A percentile compares a stretch with the other conserved stretches of the same genome.
phyloP scores from a whole-genome alignment of 2,888 invertebrate genomes.

The Neria commutata region DNA sequence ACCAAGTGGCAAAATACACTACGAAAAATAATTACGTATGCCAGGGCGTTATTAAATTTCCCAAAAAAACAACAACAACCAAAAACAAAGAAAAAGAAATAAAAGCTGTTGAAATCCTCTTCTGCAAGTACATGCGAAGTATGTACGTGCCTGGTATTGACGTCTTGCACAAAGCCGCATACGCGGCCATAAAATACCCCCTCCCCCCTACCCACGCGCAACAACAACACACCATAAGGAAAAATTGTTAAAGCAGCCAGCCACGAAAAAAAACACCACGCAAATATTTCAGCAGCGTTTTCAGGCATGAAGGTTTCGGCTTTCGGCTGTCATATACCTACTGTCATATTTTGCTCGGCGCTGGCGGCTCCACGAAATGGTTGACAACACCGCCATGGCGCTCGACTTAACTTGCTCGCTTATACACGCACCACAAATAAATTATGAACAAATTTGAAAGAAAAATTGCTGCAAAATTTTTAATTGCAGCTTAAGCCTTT shows the following conservation, averaged over 20 bases:
- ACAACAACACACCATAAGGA: no score
- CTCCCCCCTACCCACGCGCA: no score
- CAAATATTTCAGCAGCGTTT: constrained; percentile 1
- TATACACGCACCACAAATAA: background rate
- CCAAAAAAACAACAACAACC: background rate
- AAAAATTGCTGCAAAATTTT: background rate
- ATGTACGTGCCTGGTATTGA: background rate
- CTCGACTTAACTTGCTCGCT: background rate
- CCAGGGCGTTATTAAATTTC: background rate
- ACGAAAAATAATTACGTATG: background rate
- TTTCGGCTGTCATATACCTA: background rate
- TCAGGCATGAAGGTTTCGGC: constrained; percentile 7
- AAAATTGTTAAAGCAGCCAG: no score
- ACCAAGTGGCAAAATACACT: no score
- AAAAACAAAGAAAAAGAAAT: background rate
- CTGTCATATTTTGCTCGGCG: background rate
- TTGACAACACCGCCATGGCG: background rate
- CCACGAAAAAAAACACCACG: background rate
- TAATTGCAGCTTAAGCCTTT: background rate
- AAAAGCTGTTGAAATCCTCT: background rate
- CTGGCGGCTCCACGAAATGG: no score
- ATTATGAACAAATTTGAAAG: background rate
- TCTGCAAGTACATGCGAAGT: background rate
- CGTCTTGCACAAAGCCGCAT: background rate
- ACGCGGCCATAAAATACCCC: no score